phyloP scores from a whole-genome alignment of 2,797 vertebrate species.

The Sebastes itinus region DNA sequence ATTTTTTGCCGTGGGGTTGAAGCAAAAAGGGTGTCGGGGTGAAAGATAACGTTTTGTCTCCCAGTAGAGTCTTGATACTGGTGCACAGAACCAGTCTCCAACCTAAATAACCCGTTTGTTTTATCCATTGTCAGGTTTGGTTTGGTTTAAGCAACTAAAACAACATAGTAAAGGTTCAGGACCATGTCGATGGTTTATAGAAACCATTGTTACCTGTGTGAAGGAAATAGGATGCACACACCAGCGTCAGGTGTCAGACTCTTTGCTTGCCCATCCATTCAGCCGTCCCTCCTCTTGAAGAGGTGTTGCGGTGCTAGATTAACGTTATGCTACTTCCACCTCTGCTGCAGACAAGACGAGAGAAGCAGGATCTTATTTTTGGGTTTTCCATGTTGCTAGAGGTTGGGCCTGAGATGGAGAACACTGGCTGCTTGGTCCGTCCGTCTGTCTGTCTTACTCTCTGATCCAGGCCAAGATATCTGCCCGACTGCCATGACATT shows the following conservation, averaged over 20 bases:
- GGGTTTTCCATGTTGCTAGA: not conserved
- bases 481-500: not conserved
- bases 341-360: not conserved
- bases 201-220: not conserved
- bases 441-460: not conserved
- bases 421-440: not conserved
- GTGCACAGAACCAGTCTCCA: not conserved
- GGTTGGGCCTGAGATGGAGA: not conserved
- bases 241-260: not conserved
- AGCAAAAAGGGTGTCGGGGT: not conserved
- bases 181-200: not conserved
- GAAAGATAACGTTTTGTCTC: not conserved
- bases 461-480: not conserved
- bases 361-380: not conserved
- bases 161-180: not conserved
- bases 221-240: not conserved
- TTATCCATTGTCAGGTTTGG: not conserved
- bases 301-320: not conserved
- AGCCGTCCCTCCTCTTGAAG: not conserved
- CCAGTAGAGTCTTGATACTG: not conserved
- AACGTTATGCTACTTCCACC: not conserved
- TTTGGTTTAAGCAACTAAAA: not conserved
- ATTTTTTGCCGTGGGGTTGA: not conserved
- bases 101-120: not conserved
- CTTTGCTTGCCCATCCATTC: not conserved